A percentile compares a stretch with the other conserved stretches of the same genome.
Evolutionary conservation across 1,140 invertebrate species (phyloP).

Genomic region (Brachionus plicatilis): DNA sequence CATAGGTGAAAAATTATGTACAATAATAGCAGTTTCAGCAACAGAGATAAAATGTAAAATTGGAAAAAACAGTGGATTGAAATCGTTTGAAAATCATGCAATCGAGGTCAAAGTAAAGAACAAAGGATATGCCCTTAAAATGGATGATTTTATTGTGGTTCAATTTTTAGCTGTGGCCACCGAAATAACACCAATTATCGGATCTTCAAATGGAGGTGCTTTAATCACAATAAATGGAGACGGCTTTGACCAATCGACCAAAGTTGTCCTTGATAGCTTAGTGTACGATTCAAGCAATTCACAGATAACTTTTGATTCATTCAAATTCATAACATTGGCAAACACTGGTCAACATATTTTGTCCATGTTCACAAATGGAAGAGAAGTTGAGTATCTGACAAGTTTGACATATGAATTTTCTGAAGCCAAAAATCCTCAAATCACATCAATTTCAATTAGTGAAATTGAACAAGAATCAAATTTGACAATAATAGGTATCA

Average conservation of each 20-base stretch:
- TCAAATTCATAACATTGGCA: neutral
- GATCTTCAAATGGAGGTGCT: neutral
- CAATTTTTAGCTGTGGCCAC: neutral
- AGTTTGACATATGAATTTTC: neutral
- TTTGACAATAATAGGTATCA: neutral
- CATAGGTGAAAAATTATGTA: neutral
- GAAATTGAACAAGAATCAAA: conserved; percentile 1
- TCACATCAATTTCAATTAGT: neutral
- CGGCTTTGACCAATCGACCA: conserved; percentile 19
- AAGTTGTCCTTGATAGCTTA: conserved; percentile 42
- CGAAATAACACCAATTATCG: neutral
- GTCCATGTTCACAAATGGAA: neutral
- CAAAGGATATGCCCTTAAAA: neutral
- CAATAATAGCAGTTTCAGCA: neutral
- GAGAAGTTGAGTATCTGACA: neutral
- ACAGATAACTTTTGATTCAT: neutral
- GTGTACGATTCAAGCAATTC: conserved; percentile 40
- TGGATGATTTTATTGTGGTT: neutral
- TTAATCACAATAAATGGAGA: neutral
- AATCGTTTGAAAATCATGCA: neutral
- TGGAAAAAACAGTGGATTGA: neutral
- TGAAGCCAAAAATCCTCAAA: neutral
- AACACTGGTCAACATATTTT: neutral
- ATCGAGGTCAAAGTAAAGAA: neutral
- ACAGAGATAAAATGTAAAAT: conserved; percentile 40